These are phyloP conservation scores for Crossaster papposus DNA, from an alignment of 53 echinoderm and acorn worm genomes.

Conservation along the genomic window DNA sequence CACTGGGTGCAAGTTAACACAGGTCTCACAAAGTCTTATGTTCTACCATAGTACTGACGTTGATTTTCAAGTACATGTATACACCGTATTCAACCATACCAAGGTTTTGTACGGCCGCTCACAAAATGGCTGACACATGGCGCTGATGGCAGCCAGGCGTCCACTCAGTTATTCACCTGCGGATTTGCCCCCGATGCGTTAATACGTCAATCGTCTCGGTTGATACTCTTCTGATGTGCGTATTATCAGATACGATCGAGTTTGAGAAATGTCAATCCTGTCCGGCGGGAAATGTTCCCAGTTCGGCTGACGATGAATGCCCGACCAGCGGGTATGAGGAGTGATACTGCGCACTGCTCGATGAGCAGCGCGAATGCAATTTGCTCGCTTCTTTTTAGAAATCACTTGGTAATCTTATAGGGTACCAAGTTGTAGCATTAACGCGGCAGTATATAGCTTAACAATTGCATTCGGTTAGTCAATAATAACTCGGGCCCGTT, in stretches of 20 bases:
- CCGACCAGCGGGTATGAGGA: background rate
- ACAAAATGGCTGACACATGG: background rate
- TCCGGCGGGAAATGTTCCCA: constrained; percentile 19
- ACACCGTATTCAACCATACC: background rate
- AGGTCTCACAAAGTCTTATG: no score
- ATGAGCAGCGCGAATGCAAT: background rate
- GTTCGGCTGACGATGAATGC: background rate
- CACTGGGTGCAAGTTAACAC: no score
- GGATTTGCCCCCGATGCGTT: background rate
- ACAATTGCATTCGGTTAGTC: background rate
- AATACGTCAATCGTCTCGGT: constrained; percentile 20
- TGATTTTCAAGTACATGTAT: background rate
- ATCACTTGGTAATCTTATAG: background rate
- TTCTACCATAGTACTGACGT: no score
- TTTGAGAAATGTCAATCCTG: constrained; percentile 55
- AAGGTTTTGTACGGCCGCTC: background rate
- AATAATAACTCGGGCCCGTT: background rate
- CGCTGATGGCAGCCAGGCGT: background rate
- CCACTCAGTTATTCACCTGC: constrained; percentile 2
- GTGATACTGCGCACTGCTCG: background rate
- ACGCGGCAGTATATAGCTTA: background rate
- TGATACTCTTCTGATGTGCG: constrained; percentile 37
- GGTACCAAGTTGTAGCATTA: background rate
- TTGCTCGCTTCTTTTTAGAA: background rate
- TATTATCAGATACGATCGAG: constrained; percentile 23